phyloP scores from a whole-genome alignment of 1,140 invertebrate species.

The Nasonia giraulti region DNA sequence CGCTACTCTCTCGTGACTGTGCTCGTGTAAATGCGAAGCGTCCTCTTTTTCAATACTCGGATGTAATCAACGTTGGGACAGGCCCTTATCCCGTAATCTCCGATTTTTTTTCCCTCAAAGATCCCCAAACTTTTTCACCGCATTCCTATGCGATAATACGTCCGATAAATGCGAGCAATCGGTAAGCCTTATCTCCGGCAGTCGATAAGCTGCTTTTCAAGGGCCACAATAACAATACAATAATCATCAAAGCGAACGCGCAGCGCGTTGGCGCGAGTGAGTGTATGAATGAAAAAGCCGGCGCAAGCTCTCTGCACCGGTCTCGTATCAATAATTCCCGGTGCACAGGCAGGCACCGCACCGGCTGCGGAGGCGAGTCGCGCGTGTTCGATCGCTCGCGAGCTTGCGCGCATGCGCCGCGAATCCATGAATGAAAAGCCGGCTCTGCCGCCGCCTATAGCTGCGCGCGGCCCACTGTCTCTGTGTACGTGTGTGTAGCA shows the following conservation, averaged over 20 bases:
- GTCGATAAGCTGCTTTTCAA: constrained; percentile 26
- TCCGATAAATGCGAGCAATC: no score
- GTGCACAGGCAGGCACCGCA: background rate
- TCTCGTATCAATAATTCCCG: constrained; percentile 14
- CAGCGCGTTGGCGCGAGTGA: background rate
- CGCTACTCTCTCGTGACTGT: no score
- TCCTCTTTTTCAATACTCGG: no score
- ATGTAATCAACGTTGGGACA: no score
- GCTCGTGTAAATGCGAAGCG: background rate
- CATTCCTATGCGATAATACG: no score
- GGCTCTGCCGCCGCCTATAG: background rate
- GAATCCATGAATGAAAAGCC: constrained; percentile 59
- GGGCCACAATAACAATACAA: no score
- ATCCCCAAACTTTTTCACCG: no score
- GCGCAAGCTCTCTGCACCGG: background rate
- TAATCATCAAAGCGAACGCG: no score
- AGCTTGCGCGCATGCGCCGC: constrained; percentile 53
- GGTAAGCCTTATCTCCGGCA: constrained; percentile 4
- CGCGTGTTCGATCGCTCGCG: constrained; percentile 21
- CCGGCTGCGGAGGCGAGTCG: background rate
- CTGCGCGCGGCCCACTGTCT: background rate
- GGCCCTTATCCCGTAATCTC: no score
- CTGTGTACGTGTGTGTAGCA: background rate
- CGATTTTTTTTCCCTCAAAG: no score
- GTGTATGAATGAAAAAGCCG: background rate